Conservation (phyloP, 2,113 vertebrate genomes). For the Acrocephalus arundinaceus region DNA sequence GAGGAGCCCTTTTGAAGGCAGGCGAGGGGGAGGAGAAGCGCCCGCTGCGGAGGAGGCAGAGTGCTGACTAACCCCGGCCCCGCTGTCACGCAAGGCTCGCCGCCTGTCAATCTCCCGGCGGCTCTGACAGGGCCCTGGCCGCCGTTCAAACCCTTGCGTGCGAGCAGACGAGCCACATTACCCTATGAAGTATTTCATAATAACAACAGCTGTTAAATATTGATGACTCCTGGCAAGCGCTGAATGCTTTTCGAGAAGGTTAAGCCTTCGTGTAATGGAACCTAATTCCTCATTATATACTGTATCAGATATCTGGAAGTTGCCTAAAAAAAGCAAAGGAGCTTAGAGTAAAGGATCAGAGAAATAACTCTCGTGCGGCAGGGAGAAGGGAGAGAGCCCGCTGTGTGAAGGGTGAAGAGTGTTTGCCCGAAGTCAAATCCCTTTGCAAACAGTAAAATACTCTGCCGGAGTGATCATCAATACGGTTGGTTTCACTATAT, state of each 20-base stretch:
- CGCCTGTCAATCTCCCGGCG: constrained; percentile 85
- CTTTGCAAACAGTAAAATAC: background rate
- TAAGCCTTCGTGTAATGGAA: constrained; percentile 88
- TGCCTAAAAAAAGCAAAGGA: constrained; percentile 67
- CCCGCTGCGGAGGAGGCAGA: constrained; percentile 64
- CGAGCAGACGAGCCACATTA: constrained; percentile 87
- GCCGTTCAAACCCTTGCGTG: constrained; percentile 88
- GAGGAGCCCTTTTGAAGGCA: constrained; percentile 76
- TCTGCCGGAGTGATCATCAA: background rate
- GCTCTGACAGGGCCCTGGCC: constrained; percentile 86
- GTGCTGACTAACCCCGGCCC: constrained; percentile 83
- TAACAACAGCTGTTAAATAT: constrained; percentile 98
- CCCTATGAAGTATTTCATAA: constrained; percentile 94
- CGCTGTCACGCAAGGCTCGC: constrained; percentile 88
- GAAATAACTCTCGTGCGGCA: background rate
- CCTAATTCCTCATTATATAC: constrained; percentile 88
- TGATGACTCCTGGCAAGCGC: constrained; percentile 90
- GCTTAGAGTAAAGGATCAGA: constrained; percentile 38
- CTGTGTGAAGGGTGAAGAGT: background rate
- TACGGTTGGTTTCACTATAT: background rate
- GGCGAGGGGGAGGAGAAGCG: constrained; percentile 59
- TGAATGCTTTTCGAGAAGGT: constrained; percentile 85
- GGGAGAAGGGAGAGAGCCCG: background rate
- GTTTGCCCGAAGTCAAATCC: background rate
- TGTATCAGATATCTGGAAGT: constrained; percentile 83